Percentiles rank a stretch among this genome's conserved stretches.
Evolutionary conservation across 1,140 invertebrate genomes (phyloP).

Genomic region (Pristionchus pacificus): DNA sequence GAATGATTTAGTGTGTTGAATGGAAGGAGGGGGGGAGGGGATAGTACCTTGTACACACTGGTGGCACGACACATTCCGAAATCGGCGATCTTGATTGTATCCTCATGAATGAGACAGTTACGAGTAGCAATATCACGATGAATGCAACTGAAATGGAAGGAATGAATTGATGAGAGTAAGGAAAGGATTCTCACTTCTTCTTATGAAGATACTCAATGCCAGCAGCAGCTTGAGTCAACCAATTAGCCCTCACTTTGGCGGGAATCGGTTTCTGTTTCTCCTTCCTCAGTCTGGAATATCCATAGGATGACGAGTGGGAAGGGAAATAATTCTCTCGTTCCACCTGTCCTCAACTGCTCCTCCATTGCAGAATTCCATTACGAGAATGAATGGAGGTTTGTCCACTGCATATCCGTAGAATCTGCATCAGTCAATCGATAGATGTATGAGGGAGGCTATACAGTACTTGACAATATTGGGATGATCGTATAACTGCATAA

Average conservation of each 20-base stretch:
- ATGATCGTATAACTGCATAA: conserved; percentile 49
- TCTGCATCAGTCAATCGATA: background rate
- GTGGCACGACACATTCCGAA: conserved; percentile 50
- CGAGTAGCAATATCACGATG: conserved; percentile 46
- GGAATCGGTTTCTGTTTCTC: background rate
- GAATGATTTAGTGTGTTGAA: conserved; percentile 27
- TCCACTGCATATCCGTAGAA: conserved; percentile 47
- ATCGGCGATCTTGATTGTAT: conserved; percentile 43
- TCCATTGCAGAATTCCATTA: conserved; percentile 49
- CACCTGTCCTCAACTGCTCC: conserved; percentile 43
- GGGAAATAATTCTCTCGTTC: background rate
- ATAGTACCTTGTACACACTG: conserved; percentile 41
- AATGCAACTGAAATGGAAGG: conserved; percentile 40
- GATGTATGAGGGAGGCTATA: background rate
- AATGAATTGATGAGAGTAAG: no score
- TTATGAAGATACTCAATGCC: conserved; percentile 46
- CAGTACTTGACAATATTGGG: conserved; percentile 42
- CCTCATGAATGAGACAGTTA: conserved; percentile 41
- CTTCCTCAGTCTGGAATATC: conserved; percentile 1
- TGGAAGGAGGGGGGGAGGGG: conserved; percentile 13
- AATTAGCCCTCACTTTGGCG: conserved; percentile 22
- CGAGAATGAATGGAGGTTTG: conserved; percentile 41
- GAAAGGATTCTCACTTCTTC: conserved; percentile 35
- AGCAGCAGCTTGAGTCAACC: conserved; percentile 35
- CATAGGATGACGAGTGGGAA: background rate